Evolutionary conservation across 1,140 invertebrate genomes (phyloP).

Genomic region (Leptinotarsa texana): DNA sequence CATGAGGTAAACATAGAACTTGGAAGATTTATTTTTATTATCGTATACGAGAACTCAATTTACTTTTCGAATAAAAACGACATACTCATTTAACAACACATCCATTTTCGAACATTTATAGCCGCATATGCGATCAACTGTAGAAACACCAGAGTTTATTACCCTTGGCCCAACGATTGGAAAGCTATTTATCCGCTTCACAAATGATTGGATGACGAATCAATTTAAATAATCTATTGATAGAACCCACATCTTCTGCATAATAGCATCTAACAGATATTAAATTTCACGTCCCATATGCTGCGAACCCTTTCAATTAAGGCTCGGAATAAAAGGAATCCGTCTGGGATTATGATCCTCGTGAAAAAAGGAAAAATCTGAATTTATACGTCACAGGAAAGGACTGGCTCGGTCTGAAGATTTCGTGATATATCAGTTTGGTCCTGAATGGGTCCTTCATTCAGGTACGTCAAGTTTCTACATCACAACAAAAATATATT

Average conservation of each 20-base stretch:
- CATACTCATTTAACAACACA: conserved; percentile 6
- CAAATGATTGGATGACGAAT: not conserved
- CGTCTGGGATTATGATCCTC: not conserved
- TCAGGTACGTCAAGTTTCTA: no score
- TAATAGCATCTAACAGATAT: not conserved
- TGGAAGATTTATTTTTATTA: not conserved
- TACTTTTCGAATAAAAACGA: not conserved
- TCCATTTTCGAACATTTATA: not conserved
- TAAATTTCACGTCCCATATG: not conserved
- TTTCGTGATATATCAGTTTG: no score
- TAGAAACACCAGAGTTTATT: conserved; percentile 1
- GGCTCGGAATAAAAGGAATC: not conserved
- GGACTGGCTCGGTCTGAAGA: no score
- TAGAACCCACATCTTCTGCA: not conserved
- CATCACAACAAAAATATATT: no score
- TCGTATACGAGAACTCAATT: not conserved
- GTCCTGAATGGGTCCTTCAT: no score
- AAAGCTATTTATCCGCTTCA: not conserved
- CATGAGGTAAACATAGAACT: not conserved
- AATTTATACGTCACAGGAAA: no score
- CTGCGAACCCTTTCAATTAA: not conserved
- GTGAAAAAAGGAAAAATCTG: no score
- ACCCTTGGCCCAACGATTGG: not conserved
- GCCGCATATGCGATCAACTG: not conserved
- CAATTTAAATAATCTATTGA: conserved; percentile 1